A percentile compares a stretch with the other conserved stretches of the same genome.
Evolutionary conservation across 2,113 vertebrate genomes (phyloP).

Genomic region (Hirundichthys speculiger): DNA sequence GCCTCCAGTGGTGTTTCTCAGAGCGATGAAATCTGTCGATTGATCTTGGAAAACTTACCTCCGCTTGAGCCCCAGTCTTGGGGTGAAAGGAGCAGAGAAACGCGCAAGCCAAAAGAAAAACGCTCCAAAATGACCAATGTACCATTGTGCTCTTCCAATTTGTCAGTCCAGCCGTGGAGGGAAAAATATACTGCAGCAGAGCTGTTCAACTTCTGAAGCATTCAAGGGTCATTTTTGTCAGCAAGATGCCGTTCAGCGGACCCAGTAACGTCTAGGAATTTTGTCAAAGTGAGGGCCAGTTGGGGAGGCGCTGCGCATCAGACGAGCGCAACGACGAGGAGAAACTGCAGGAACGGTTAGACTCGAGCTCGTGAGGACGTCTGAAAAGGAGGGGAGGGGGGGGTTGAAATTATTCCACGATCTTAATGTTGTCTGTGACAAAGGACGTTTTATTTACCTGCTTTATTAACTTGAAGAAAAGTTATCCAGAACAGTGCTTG

Average conservation of each 20-base stretch:
- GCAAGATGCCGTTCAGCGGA: slow-evolving; percentile 50
- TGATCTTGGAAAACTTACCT: slow-evolving; percentile 61
- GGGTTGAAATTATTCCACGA: slow-evolving; percentile 15
- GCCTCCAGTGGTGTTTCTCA: slow-evolving; percentile 27
- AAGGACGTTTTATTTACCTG: neutral
- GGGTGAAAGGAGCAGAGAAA: slow-evolving; percentile 40
- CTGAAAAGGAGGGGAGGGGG: neutral
- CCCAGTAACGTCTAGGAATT: slow-evolving; percentile 70
- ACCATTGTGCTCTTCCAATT: slow-evolving; percentile 58
- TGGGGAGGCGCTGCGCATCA: slow-evolving; percentile 74
- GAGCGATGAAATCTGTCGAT: slow-evolving; percentile 42
- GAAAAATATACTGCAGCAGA: slow-evolving; percentile 8
- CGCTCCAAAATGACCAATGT: slow-evolving; percentile 61
- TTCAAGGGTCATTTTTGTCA: slow-evolving; percentile 49
- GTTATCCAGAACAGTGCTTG: slow-evolving; percentile 27
- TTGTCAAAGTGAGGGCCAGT: slow-evolving; percentile 75
- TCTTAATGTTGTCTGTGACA: slow-evolving; percentile 2
- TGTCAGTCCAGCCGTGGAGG: slow-evolving; percentile 12
- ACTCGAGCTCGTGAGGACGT: slow-evolving; percentile 41
- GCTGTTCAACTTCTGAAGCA: slow-evolving; percentile 54
- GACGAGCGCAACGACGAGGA: slow-evolving; percentile 61
- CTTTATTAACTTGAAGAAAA: slow-evolving; percentile 36
- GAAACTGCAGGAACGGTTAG: slow-evolving; percentile 52
- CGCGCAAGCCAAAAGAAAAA: slow-evolving; percentile 48
- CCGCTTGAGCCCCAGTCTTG: slow-evolving; percentile 62